phyloP scores from a whole-genome alignment of 2,888 invertebrate species.

The Melanotus villosus region DNA sequence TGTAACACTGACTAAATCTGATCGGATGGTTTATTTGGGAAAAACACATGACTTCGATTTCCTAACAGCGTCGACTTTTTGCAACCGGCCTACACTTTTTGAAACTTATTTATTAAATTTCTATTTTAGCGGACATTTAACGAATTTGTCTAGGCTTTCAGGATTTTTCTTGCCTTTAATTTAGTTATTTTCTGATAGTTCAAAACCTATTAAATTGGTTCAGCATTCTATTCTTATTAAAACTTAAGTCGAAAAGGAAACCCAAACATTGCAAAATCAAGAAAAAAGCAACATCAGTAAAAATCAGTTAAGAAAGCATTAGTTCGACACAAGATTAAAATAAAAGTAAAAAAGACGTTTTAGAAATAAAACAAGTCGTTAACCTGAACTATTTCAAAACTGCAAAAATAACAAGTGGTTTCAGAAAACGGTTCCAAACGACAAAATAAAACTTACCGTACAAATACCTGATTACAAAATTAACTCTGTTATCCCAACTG shows the following conservation, averaged over 20 bases:
- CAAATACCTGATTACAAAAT: slow-evolving; percentile 85
- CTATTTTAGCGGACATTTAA: background rate
- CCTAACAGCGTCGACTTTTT: background rate
- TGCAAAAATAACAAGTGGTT: slow-evolving; percentile 45
- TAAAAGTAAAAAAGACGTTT: too few species aligned
- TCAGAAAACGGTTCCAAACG: slow-evolving; percentile 4
- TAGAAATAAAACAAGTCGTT: too few species aligned
- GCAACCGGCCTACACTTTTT: background rate
- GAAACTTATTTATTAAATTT: background rate
- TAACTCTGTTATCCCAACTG: slow-evolving; percentile 88
- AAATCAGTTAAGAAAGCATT: too few species aligned
- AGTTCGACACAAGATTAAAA: too few species aligned
- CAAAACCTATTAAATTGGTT: too few species aligned
- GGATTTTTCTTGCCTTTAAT: background rate
- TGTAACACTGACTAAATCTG: too few species aligned
- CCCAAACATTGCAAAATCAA: too few species aligned
- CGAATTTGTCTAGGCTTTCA: background rate
- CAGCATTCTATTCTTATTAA: too few species aligned
- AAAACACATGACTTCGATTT: slow-evolving; percentile 3
- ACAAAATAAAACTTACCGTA: slow-evolving; percentile 76
- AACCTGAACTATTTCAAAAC: slow-evolving; percentile 16
- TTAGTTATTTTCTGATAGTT: too few species aligned
- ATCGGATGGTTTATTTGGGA: too few species aligned
- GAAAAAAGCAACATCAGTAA: too few species aligned
- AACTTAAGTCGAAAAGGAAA: too few species aligned